A percentile compares a stretch with the other conserved stretches of the same genome.
These are phyloP conservation scores for Rhimphoctona megacephalus DNA, from an alignment of 2,888 invertebrate species.

Conservation along the genomic window DNA sequence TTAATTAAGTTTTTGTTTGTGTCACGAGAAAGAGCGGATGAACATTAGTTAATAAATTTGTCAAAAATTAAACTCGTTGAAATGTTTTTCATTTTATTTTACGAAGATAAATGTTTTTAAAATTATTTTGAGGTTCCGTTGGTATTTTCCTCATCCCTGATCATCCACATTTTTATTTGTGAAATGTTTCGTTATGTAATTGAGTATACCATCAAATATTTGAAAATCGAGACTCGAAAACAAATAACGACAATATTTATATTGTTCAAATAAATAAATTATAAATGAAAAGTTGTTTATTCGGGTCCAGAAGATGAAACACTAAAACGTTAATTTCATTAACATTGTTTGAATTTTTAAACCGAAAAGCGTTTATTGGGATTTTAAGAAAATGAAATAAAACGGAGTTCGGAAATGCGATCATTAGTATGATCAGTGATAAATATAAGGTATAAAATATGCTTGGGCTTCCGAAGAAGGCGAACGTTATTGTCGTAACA, in stretches of 20 bases:
- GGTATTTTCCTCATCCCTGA: background rate
- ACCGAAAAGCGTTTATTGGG: background rate
- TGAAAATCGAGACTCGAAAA: background rate
- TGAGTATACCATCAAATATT: background rate
- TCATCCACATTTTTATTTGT: background rate
- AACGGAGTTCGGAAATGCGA: background rate
- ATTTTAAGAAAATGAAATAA: background rate
- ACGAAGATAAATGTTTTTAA: background rate
- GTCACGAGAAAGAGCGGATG: background rate
- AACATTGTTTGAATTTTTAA: background rate
- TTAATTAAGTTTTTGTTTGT: background rate
- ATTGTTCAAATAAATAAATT: background rate
- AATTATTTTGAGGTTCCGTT: background rate
- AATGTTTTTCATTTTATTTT: background rate
- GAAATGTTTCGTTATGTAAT: background rate
- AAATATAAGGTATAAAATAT: background rate
- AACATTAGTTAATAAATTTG: background rate
- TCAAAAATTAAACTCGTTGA: background rate
- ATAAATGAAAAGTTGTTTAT: background rate
- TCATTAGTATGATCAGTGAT: slow-evolving; percentile 1
- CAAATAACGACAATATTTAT: background rate
- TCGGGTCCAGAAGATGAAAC: background rate
- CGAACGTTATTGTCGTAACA: slow-evolving; percentile 12
- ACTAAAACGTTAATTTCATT: background rate
- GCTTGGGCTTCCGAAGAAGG: background rate